Base-by-base conservation (phyloP, 2,113 vertebrate genomes). In the Lethenteron camtschaticum region DNA sequence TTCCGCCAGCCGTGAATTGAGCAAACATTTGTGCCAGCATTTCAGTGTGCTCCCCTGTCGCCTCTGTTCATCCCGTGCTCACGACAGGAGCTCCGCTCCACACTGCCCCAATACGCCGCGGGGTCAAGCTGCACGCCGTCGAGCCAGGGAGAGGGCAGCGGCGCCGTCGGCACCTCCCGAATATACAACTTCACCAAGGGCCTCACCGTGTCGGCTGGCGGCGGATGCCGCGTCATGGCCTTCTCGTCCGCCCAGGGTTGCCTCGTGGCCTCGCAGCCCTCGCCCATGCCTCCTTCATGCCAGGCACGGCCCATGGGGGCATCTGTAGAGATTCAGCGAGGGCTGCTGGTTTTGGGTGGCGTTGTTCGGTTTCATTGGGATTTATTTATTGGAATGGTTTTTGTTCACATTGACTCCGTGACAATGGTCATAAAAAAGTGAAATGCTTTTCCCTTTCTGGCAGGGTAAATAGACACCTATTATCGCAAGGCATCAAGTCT, bases 211-310 rank as follows among this genome's bases (percentile, higher is more conserved):
- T 92, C 87, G 70, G 86, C 85, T 75, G 12, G 73, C 0, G 92
- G 94, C 12, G 86, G 80, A 74, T 91, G 88, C 79, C 79, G 94
- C 13, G 89, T 89, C 8, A 79, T 97, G 78, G 79, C 89, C 0
- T 87, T 83, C 78, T 91, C 85, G 24, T 82, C 86, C 68, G 75
- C 80, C 0, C 75, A 95, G 73, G 81, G 84, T 72, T 92, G 90
- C 73, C 81, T 99, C 1, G 82, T 91, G 74, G 84, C 87, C 3
- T 96, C 94, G 0, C 91, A 95, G 74, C 85, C 88, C 6, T 95
- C 90, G 55, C 85, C 91, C 86, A 91, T 57, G 73, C 85, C 16
- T 82, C 86, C 0, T 80, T 96, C 69, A 71, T 97, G 63, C 92
- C 91, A 13, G 92, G 94, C 95, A 78, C 83, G 74, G 63, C n/a